Evolutionary conservation across 1,140 invertebrate genomes (phyloP).

Genomic region (Mya arenaria): DNA sequence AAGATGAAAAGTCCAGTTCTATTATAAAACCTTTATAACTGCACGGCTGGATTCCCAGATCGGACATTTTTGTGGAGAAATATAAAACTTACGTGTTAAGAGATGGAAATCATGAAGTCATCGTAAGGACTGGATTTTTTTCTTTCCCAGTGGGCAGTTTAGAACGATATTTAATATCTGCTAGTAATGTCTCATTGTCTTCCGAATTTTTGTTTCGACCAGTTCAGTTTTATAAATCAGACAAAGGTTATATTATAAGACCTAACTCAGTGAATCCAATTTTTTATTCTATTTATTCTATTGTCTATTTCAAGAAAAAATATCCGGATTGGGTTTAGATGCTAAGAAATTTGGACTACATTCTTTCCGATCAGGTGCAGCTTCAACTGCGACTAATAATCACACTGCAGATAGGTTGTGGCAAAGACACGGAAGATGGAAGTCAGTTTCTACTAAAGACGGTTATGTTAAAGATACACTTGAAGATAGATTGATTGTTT

Average conservation of each 20-base stretch:
- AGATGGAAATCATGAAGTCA: not conserved
- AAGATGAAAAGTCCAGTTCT: too few species aligned
- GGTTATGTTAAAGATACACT: slow-evolving; percentile 28
- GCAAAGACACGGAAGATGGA: slow-evolving; percentile 31
- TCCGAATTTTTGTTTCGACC: slow-evolving; percentile 17
- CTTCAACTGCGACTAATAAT: slow-evolving; percentile 1
- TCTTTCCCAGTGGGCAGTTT: not conserved
- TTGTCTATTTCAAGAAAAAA: slow-evolving; percentile 27
- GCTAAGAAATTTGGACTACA: slow-evolving; percentile 33
- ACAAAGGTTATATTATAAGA: not conserved
- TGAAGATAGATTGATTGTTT: not conserved
- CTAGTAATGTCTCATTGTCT: not conserved
- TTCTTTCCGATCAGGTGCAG: slow-evolving; percentile 28
- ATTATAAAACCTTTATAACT: too few species aligned
- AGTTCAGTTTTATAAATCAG: not conserved
- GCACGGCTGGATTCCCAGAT: too few species aligned
- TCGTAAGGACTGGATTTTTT: not conserved
- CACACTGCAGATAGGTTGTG: slow-evolving; percentile 13
- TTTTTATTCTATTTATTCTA: slow-evolving; percentile 12
- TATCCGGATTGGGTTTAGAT: slow-evolving; percentile 22
- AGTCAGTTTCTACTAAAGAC: slow-evolving; percentile 9
- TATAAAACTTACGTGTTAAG: slow-evolving; percentile 8
- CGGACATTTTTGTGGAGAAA: not conserved
- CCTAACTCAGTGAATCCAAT: not conserved
- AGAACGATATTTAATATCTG: not conserved